Base-by-base conservation (phyloP, 2,797 vertebrate genomes). In the Argyrosomus regius region DNA sequence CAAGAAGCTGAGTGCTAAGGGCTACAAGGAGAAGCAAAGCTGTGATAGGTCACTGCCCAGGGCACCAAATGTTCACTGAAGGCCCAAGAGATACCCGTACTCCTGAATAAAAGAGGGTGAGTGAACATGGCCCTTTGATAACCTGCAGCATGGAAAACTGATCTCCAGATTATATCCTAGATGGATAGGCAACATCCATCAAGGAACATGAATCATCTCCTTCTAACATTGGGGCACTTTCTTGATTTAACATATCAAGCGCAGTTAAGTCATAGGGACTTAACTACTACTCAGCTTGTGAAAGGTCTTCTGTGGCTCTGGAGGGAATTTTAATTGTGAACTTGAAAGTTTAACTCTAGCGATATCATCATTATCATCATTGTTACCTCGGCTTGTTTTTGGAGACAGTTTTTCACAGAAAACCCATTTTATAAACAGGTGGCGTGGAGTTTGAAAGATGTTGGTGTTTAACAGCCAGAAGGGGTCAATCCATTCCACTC, bases 31-130 rank as follows among this genome's bases (percentile, higher is more conserved):
- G 46, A 57, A 80, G 31, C 50, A 31, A 20, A 49, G 12, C 45
- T 16, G 53, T 41, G 39, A 45, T 39, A 58, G 77, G 68, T 73
- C 77, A 60, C 52, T 9, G 50, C 71, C 24, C 52, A 6, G 48
- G 65, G 70, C 70, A 26, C 50, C 18, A 4, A 22, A 41, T 16
- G 54, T 35, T 78, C 56, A 62, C 22, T 17, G 52, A 28, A 48
- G 56, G 39, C 69, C 41, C 20, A n/a, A 49, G 31, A 46, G 31
- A 52, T 39, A 9, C n/a, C 7, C 1, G 6, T 39, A 22, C 56
- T 41, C 20, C n/a, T 41, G 28, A 75, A 72, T 72, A 64, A 66
- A 62, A 58, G 16, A 48, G 28, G 31, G 20, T 17, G 17, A 39
- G 43, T 35, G 45, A 66, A 62, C 43, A 60, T 28, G 2, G 7